These are phyloP conservation scores for Hydrophis major DNA, from an alignment of 2,797 vertebrate species.

Conservation along the genomic window DNA sequence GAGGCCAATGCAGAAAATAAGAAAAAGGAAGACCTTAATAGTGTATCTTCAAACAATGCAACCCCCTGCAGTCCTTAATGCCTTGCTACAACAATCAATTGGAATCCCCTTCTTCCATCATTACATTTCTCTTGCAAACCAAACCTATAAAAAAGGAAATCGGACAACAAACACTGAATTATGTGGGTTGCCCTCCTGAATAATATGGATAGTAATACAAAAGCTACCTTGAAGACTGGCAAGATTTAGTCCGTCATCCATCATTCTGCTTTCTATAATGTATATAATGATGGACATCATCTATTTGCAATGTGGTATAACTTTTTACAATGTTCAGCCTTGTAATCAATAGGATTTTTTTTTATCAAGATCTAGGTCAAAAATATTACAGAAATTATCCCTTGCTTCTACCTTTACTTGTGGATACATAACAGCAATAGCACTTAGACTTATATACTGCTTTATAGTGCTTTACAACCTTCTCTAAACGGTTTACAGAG, in stretches of 20 bases:
- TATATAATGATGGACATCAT: not conserved
- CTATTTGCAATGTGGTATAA: not conserved
- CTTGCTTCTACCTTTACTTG: not conserved
- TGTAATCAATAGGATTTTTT: not conserved
- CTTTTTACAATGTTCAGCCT: not conserved
- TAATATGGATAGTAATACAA: not conserved
- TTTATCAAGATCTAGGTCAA: not conserved
- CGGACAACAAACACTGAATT: not conserved
- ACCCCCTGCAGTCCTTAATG: not conserved
- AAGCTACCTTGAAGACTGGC: not conserved
- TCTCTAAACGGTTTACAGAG: too few relatives aligned
- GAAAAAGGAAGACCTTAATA: not conserved
- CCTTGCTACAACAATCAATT: not conserved
- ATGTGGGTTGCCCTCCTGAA: not conserved
- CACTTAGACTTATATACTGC: too few relatives aligned
- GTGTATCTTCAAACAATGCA: not conserved
- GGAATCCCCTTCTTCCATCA: not conserved
- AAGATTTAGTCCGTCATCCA: not conserved
- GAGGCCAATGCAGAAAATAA: not conserved
- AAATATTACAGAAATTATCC: not conserved
- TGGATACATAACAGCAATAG: not conserved
- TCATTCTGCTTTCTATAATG: not conserved
- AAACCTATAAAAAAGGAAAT: not conserved
- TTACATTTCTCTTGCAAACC: not conserved
- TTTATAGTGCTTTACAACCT: too few relatives aligned